Evolutionary conservation across 2,888 invertebrate genomes (phyloP).

Genomic region (Adineta ricciae): DNA sequence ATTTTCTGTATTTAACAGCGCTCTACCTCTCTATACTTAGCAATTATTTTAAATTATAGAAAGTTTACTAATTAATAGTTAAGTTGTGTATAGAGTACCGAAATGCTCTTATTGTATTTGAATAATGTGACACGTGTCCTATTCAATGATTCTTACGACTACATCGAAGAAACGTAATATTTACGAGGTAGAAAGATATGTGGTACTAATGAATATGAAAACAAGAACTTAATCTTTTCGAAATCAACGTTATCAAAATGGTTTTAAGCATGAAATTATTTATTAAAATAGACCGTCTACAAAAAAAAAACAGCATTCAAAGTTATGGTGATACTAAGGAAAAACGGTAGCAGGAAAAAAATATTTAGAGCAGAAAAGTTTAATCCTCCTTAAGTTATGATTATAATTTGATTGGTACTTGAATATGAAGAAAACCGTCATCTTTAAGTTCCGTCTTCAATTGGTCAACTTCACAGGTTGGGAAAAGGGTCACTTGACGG

Average conservation of each 20-base stretch:
- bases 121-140: too few relatives aligned
- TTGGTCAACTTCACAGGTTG: neutral
- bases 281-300: neutral
- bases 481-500: neutral
- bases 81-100: too few relatives aligned
- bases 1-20: too few relatives aligned
- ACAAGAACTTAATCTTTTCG: too few relatives aligned
- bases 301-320: neutral
- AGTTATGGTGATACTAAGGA: neutral
- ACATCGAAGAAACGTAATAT: too few relatives aligned
- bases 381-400: neutral
- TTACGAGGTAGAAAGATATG: too few relatives aligned
- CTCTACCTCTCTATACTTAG: too few relatives aligned
- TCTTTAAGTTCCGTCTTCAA: slow-evolving; percentile 10
- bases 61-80: too few relatives aligned
- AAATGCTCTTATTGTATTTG: too few relatives aligned
- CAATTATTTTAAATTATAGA: too few relatives aligned
- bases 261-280: neutral
- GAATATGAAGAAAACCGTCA: slow-evolving; percentile 16
- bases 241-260: neutral
- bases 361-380: neutral
- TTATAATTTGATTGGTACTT: slow-evolving; percentile 12
- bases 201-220: too few relatives aligned
- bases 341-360: neutral
- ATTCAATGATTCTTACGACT: too few relatives aligned